Conservation (phyloP, 2,888 invertebrate species). For the Plemyria rubiginata region DNA sequence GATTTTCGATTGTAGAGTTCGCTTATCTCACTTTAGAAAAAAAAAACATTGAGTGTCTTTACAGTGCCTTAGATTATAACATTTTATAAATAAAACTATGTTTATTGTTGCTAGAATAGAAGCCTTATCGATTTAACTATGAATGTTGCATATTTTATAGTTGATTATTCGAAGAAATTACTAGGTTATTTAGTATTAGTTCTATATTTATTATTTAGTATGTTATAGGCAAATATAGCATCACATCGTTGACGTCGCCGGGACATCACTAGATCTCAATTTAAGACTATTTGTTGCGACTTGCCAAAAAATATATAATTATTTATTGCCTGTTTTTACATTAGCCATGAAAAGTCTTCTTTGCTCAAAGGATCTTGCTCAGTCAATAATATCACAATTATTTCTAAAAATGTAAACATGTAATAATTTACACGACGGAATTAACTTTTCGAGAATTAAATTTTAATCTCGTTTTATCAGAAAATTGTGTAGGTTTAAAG, state of each 20-base stretch:
- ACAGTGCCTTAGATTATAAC: slow-evolving; percentile 25
- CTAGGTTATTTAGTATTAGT: slow-evolving; percentile 25
- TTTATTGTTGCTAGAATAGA: slow-evolving; percentile 3
- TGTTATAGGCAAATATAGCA: slow-evolving; percentile 44
- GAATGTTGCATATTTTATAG: slow-evolving; percentile 19
- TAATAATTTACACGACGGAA: too few relatives aligned
- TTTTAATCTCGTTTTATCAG: too few relatives aligned
- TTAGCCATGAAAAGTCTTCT: slow-evolving; percentile 38
- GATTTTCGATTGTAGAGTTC: background rate
- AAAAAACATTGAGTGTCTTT: slow-evolving; percentile 13
- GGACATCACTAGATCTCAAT: slow-evolving; percentile 78
- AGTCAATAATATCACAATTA: slow-evolving; percentile 42
- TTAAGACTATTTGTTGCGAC: slow-evolving; percentile 72
- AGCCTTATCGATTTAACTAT: slow-evolving; percentile 2
- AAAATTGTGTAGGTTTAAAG: too few relatives aligned
- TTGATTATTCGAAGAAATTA: slow-evolving; percentile 27
- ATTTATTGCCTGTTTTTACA: slow-evolving; percentile 49
- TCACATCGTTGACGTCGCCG: slow-evolving; percentile 54
- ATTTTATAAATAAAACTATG: background rate
- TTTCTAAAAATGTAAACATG: slow-evolving; percentile 1
- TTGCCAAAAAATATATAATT: slow-evolving; percentile 72
- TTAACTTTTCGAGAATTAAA: too few relatives aligned
- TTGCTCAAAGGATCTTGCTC: slow-evolving; percentile 68
- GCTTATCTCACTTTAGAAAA: slow-evolving; percentile 1
- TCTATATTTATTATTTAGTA: slow-evolving; percentile 56